These are phyloP conservation scores for Scelioninae gen. 1 DNA, from an alignment of 2,888 invertebrate species.

Conservation along the genomic window DNA sequence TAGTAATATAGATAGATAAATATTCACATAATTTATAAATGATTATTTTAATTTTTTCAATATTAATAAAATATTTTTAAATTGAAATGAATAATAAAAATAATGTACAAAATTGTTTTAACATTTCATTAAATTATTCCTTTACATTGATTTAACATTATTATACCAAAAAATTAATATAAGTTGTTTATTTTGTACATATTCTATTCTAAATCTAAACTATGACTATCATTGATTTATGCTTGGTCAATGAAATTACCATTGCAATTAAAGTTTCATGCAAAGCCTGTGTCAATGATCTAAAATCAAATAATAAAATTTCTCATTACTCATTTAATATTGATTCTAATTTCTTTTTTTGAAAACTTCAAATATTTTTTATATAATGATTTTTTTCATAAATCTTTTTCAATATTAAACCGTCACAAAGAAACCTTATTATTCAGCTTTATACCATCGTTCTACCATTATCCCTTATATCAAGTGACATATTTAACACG, in stretches of 20 bases:
- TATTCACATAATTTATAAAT: no score
- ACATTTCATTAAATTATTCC: no score
- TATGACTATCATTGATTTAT: conserved; percentile 36
- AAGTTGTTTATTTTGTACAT: neutral
- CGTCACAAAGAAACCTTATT: neutral
- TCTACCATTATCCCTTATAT: conserved; percentile 9
- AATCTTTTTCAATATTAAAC: neutral
- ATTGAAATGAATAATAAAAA: no score
- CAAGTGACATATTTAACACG: neutral
- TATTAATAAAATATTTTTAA: no score
- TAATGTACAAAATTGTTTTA: no score
- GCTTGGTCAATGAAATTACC: conserved; percentile 54
- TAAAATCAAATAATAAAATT: conserved; percentile 23
- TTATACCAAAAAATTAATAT: neutral
- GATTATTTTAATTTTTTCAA: no score
- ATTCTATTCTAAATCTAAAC: conserved; percentile 21
- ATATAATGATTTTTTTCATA: no score
- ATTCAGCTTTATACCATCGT: neutral
- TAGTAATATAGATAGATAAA: no score
- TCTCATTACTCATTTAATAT: neutral
- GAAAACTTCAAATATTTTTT: no score
- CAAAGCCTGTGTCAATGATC: conserved; percentile 48
- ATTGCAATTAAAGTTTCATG: conserved; percentile 53
- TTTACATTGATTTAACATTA: no score
- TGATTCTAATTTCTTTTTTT: neutral